Evolutionary conservation across 2,113 vertebrate genomes (phyloP), one percentile per base, ranked within the genome.

Genomic region (Callospermophilus lateralis): DNA sequence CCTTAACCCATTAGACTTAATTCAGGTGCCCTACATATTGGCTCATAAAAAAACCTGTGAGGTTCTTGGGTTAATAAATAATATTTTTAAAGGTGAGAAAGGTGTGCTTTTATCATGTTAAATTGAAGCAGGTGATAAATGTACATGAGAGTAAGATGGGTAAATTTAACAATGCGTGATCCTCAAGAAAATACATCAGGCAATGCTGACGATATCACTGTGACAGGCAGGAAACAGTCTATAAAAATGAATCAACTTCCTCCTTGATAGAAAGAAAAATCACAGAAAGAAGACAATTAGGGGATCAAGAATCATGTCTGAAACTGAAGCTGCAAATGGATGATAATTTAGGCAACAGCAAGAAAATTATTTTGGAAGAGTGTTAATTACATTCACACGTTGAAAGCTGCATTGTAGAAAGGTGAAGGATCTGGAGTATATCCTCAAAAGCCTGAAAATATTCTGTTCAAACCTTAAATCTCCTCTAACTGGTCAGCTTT

Each of bases 201-300:
- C 96, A 93, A 85, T 89, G 24, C 37, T 53, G 26, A 55, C 65
- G 26, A 48, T 91, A 45, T 68, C 85, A 78, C 37, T 87, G 24
- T 84, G 97, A 96, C 45, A 89, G 87, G 83, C 34, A 96, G 68
- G 20, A 92, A 70, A 0, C 42, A 32, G 45, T 93, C 32, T 73
- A 48, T 97, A 78, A 73, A 85, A 97, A 95, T 70, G 74, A 34
- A 53, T 8, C 7, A 45, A 67, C 17, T 86, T 80, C n/a, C 9
- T 72, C 48, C 37, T 42, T 93, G 24, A 79, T 65, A 42, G 58
- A 84, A 94, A 84, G 67, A 28, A 93, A 93, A 97, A 95, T 89
- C 1, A 96, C 32, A 95, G 94, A 90, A 97, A 15, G 63, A 83
- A 98, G 84, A 86, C 91, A 97, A 97, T 72, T 90, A 97, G 92